Base-by-base conservation (phyloP, 2,888 invertebrate species). In the Scrobipalpa costella region DNA sequence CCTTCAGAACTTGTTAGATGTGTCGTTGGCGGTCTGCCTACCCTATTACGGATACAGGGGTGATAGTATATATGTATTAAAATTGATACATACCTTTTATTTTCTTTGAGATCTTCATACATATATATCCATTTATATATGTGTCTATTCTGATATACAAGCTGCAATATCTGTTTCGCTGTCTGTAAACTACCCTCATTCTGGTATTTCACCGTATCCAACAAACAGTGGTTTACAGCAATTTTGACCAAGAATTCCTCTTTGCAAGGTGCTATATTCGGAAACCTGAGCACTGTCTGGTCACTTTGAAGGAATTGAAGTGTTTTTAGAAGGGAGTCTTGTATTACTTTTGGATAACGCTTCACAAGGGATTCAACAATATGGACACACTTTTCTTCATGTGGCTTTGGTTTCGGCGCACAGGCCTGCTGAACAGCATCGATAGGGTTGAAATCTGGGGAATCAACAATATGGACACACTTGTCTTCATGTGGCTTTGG, bases 211-310 rank as follows among this genome's bases (percentile, higher is more conserved):
- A 44, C 44, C 8, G 66, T 65, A 36, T 63, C 64, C 19, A 82
- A 67, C 38, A 71, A 66, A 0, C 66, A 63, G 0, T 67, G 61
- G 44, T 78, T 69, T 0, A 21, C 55, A 2, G 66, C 71, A 11
- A 84, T 67, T 11, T 68, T 68, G 0, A 71, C 62, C 3, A 84
- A 62, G 40, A 80, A 66, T 0, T 71, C 71, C 44, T 78, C 71
- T 7, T 73, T 64, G 1, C 65, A 36, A 0, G 64, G 62, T 0
- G 73, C 63, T 17, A 72, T 62, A 5, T 64, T 62, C 0, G 71
- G 70, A 34, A 81, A 78, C 52, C 64, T 63, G 6, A 77, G 2
- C 34, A 76, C 72, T 0, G 34, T 67, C 0, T 66, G 64, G 5
- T 64, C 36, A 58, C 69, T 73, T 19, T 67, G 63, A 2, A 83